Percentiles rank a stretch among this genome's conserved stretches.
These are phyloP conservation scores for Tragopan temminckii DNA, from an alignment of 2,797 vertebrate species.

Conservation along the genomic window DNA sequence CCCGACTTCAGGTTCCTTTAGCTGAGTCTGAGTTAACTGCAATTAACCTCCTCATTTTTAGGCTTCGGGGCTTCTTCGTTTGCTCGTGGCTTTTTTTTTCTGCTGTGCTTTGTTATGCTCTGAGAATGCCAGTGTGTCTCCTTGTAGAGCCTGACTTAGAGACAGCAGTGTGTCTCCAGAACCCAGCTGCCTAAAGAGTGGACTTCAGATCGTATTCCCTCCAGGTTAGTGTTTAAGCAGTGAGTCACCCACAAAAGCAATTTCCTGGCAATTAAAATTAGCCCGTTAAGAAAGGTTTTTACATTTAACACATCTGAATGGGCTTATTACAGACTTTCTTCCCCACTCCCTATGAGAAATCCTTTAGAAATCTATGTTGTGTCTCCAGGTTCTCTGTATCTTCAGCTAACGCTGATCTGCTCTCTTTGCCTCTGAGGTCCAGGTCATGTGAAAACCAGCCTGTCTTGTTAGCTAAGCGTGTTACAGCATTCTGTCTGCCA, in stretches of 20 bases:
- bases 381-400: neutral
- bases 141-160: neutral
- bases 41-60: conserved; percentile 39
- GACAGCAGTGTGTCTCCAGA: neutral
- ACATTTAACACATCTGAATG: neutral
- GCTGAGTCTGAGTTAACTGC: neutral
- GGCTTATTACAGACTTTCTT: neutral
- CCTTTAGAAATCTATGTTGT: neutral
- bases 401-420: neutral
- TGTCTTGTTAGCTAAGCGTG: neutral
- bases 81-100: neutral
- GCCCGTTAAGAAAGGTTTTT: neutral
- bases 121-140: neutral
- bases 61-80: conserved; percentile 44
- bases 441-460: neutral
- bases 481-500: neutral
- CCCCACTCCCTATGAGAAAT: neutral
- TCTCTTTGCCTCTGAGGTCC: neutral
- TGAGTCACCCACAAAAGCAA: conserved; percentile 26
- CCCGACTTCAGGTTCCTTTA: neutral
- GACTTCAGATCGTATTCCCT: neutral
- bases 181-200: neutral
- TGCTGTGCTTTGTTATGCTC: neutral
- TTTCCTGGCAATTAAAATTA: conserved; percentile 33
- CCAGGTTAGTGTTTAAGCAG: neutral